phyloP scores from a whole-genome alignment of 2,888 invertebrate species.

The Rhamnusium bicolor region DNA sequence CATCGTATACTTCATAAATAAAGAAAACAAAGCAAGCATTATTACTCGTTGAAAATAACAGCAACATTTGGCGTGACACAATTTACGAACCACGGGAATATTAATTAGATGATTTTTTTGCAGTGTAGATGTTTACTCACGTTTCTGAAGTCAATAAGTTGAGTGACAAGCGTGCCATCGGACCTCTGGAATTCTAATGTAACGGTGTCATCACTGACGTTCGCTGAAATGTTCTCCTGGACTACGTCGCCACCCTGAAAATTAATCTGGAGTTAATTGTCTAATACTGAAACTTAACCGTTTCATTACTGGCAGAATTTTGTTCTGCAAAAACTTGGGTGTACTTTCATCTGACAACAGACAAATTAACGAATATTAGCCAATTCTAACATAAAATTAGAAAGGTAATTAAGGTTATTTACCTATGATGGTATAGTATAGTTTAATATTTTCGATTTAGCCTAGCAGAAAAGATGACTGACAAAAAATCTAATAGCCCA shows the following conservation, averaged over 20 bases:
- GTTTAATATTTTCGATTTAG: no score
- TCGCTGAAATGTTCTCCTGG: constrained; percentile 92
- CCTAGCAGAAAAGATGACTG: no score
- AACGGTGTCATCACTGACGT: constrained; percentile 92
- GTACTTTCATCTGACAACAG: background rate
- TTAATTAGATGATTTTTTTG: background rate
- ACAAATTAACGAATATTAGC: background rate
- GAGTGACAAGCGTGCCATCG: constrained; percentile 92
- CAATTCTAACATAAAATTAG: background rate
- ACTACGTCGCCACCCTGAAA: constrained; percentile 92
- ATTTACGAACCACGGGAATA: background rate
- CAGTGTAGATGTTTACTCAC: constrained; percentile 75
- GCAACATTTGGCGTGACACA: no score
- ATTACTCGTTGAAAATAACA: no score
- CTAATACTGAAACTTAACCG: background rate
- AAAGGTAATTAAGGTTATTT: background rate
- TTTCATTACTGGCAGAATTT: background rate
- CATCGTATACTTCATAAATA: no score
- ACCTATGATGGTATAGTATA: no score
- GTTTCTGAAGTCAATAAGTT: constrained; percentile 95
- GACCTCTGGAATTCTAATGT: constrained; percentile 91
- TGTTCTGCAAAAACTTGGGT: background rate
- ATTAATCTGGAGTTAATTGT: background rate
- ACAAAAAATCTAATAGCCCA: no score
- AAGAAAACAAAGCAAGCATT: no score